These are phyloP conservation scores for Folsomia manolachei DNA, from an alignment of 2,888 invertebrate species.

Conservation along the genomic window DNA sequence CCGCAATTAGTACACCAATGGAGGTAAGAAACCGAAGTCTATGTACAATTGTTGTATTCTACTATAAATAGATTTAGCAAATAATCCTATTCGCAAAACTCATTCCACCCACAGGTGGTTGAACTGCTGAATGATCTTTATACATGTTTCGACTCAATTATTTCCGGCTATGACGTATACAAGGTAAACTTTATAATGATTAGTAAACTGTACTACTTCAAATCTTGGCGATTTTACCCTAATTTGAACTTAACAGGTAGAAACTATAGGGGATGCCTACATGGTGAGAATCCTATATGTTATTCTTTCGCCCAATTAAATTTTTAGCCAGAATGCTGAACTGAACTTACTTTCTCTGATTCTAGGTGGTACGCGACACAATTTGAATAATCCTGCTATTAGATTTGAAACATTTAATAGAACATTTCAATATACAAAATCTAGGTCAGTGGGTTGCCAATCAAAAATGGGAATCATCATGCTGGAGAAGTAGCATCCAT, in stretches of 20 bases:
- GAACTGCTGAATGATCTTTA: conserved; percentile 83
- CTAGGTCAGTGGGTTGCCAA: conserved; percentile 69
- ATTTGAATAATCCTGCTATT: background rate
- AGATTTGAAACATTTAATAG: no score
- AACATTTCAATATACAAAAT: background rate
- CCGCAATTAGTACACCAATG: conserved; percentile 74
- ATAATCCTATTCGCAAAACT: no score
- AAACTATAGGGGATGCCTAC: conserved; percentile 66
- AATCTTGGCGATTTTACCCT: no score
- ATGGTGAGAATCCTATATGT: no score
- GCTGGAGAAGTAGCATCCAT: conserved; percentile 77
- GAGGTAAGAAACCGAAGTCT: no score
- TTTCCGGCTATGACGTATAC: conserved; percentile 81
- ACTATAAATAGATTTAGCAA: conserved; percentile 14
- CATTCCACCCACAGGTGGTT: conserved; percentile 76
- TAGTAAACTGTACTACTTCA: no score
- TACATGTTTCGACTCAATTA: conserved; percentile 82
- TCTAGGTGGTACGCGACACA: background rate
- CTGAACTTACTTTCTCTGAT: background rate
- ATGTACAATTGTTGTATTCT: no score
- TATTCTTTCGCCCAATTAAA: no score
- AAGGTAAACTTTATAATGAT: no score
- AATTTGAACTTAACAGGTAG: no score
- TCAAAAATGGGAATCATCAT: conserved; percentile 69
- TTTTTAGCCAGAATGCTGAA: no score